Base-by-base conservation (phyloP, 2,113 vertebrate genomes). In the Corythornis cristatus region DNA sequence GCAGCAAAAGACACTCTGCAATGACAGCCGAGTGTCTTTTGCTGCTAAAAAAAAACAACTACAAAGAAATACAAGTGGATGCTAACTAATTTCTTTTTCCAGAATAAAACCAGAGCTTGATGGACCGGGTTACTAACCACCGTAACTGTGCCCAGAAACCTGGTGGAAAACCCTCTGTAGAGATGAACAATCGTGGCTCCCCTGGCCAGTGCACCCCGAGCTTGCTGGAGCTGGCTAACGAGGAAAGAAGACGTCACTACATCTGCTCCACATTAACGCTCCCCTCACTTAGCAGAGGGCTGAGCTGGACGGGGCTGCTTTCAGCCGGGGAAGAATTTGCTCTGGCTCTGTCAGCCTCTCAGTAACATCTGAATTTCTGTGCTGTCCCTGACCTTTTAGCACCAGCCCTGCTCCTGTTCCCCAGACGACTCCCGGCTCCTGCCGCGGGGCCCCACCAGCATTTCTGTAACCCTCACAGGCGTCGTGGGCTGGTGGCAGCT, bases 351-450 rank as follows among this genome's bases (percentile, higher is more conserved):
- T 56, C 83, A 77, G 86, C 80, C 90, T 78, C 88, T 31, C 1
- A 0, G 76, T 86, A 94, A 91, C 90, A 83, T 89, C 82, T 91
- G 92, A 95, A 90, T 94, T 88, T 88, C 73, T 68, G 65, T 0
- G 31, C 80, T 64, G 88, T 94, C 77, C 83, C 80, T 86, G 92
- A 95, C 95, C 95, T 96, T 96, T 86, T 51, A 83, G 93, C 95
- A 88, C 68, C 29, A 71, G 20, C 86, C 50, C 18, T 77, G 88
- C 88, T 94, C 92, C 76, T 56, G 56, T 51, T 93, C 70, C 83
- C 35, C 68, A 60, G 77, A 43, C 43, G 8, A 28, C 92, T 83
- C 67, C 62, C 58, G 89, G 67, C 90, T 95, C 89, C 79, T 11
- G 21, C 79, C 15, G 12, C 2, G 15, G 79, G 90, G 94, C 83